Conservation (phyloP, 2,888 invertebrate genomes). For the Parnassius mnemosyne region DNA sequence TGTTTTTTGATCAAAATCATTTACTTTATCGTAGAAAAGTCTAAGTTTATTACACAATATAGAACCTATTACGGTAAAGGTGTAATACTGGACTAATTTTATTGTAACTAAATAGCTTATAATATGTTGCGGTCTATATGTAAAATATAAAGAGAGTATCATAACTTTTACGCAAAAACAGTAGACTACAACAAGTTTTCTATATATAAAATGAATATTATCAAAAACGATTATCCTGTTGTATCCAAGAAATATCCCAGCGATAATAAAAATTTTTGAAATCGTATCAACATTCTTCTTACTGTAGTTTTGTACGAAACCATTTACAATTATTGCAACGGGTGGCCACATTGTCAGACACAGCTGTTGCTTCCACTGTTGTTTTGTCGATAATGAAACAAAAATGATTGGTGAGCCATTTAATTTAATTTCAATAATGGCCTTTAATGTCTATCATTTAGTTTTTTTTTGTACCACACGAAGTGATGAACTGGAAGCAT, state of each 20-base stretch:
- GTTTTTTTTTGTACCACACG: no score
- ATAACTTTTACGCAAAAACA: not conserved
- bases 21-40: conserved; percentile 4
- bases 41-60: conserved; percentile 3
- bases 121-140: no score
- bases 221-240: conserved; percentile 4
- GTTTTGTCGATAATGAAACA: no score
- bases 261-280: conserved; percentile 3
- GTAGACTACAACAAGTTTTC: not conserved
- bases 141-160: no score
- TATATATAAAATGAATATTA: not conserved
- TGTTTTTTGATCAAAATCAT: conserved; percentile 2
- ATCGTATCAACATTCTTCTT: not conserved
- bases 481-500: no score
- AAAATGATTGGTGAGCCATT: no score
- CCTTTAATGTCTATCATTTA: no score
- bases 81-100: not conserved
- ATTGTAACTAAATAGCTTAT: no score
- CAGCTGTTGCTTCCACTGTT: no score
- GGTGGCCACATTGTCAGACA: not conserved
- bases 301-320: not conserved
- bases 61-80: not conserved
- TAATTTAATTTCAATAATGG: not conserved
- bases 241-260: not conserved
- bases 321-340: not conserved